Base-by-base conservation (phyloP, 2,113 vertebrate genomes). In the Trinectes maculatus region DNA sequence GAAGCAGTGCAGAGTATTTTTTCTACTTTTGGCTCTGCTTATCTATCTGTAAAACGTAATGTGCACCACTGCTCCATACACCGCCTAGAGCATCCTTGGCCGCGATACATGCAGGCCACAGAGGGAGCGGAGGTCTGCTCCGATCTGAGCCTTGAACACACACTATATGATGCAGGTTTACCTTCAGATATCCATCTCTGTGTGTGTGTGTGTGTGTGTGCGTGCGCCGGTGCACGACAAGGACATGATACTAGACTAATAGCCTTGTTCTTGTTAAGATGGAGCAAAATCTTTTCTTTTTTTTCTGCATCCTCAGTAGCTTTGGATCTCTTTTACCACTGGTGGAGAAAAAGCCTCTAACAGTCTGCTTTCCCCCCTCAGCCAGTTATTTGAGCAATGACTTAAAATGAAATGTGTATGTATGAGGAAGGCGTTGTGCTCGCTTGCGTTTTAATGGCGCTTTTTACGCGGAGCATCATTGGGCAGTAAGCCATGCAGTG, bases 401-500 rank as follows among this genome's bases (percentile, higher is more conserved):
- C 76, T 44, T 15, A 8, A 11, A 29, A 1, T 16, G 15, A n/a
- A 25, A 36, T 85, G 64, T 67, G 74, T 82, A 86, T 80, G 72
- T 69, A 82, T 74, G 82, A 82, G 70, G 54, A 69, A 37, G 26
- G 64, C 69, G 63, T 71, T 71, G 74, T 70, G 65, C 43, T 67
- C 53, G 42, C 39, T 63, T 66, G 56, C 34, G n/a, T 84, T 79
- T n/a, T 79, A 82, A 63, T 80, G 68, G 59, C 21, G 52, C 66
- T 57, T 87, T 87, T 84, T 79, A 84, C 81, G 66, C 51, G 60
- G 55, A 81, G 65, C 80, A 74, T 73, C 72, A 68, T 31, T 74
- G 82, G 80, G 85, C 85, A 84, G 72, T 63, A 78, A 81, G 77
- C 80, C 81, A 85, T 66, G 65, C 62, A 74, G 77, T 79, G 81